Evolutionary conservation across 2,113 vertebrate genomes (phyloP), one percentile per base, ranked within the genome.

Genomic region (Tinamus guttatus): DNA sequence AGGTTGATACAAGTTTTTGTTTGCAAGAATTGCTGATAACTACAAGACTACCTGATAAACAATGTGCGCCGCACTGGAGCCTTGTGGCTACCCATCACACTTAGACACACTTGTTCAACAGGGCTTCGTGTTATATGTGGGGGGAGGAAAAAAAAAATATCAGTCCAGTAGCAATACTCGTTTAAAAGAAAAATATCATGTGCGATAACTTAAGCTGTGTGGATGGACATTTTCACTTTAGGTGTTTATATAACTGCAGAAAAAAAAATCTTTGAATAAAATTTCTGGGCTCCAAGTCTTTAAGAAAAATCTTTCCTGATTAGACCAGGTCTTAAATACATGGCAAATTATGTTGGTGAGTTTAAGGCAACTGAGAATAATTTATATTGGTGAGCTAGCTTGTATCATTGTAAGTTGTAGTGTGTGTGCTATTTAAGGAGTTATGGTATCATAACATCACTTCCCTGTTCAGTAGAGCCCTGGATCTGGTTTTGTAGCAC

Each of bases 301-400:
- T 32, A 47, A 90, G 59, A 70, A 92, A 93, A 96, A 94, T 95
- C 96, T 96, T 96, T 96, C 90, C 93, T 68, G 94, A 24, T 2
- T 94, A 96, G 95, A 96, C 90, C 92, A 91, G 87, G 34, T 95
- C 90, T 90, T 86, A 85, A 75, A 32, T 22, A 24, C 65, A 5
- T 0, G 9, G 77, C 70, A 34, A 14, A 16, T 52, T 28, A 24
- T 13, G 10, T 38, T 71, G 51, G 6, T 70, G 63, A 79, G n/a
- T 74, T 85, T 56, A 80, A 81, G 40, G 34, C 63, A 49, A 56
- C 15, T 20, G 30, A 85, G 28, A 25, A 60, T 86, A 75, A 68
- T 40, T 7, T 68, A 2, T 83, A n/a, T 78, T 64, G 27, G 19
- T 41, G 34, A 75, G 11, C 27, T 78, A 64, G 67, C 11, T 74